A percentile compares a stretch with the other conserved stretches of the same genome.
phyloP scores from a whole-genome alignment of 2,113 vertebrate species.

The Eudorcas thomsonii region DNA sequence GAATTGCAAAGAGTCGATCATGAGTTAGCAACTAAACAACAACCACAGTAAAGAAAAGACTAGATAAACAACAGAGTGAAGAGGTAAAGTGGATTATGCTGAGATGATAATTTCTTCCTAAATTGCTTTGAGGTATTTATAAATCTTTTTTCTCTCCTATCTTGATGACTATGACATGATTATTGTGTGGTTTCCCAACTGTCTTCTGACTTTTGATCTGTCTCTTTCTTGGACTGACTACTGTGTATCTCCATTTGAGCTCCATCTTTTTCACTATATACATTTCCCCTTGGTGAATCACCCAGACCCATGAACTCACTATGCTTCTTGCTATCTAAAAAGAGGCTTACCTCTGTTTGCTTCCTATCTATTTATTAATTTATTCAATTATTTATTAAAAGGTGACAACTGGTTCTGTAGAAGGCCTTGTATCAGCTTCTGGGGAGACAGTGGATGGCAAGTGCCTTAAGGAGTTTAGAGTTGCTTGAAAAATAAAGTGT shows the following conservation, averaged over 20 bases:
- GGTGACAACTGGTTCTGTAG: neutral
- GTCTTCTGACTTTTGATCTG: neutral
- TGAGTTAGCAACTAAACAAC: neutral
- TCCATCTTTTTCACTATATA: neutral
- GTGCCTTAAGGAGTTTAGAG: neutral
- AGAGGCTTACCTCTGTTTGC: neutral
- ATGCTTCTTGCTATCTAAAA: neutral
- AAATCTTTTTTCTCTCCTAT: neutral
- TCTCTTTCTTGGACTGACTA: neutral
- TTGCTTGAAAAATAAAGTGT: neutral
- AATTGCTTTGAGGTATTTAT: neutral
- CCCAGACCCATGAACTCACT: neutral
- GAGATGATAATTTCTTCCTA: neutral
- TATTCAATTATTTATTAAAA: neutral
- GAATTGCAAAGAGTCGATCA: neutral
- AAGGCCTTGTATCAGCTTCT: neutral
- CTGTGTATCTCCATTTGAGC: neutral
- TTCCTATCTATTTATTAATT: neutral
- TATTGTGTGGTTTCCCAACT: neutral
- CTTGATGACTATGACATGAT: neutral
- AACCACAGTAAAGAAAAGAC: neutral
- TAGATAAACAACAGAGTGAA: neutral
- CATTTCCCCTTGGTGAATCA: neutral
- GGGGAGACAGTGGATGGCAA: neutral
- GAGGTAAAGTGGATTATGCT: neutral